Base-by-base conservation (phyloP, 2,888 invertebrate genomes). In the Epistrophella euchroma region DNA sequence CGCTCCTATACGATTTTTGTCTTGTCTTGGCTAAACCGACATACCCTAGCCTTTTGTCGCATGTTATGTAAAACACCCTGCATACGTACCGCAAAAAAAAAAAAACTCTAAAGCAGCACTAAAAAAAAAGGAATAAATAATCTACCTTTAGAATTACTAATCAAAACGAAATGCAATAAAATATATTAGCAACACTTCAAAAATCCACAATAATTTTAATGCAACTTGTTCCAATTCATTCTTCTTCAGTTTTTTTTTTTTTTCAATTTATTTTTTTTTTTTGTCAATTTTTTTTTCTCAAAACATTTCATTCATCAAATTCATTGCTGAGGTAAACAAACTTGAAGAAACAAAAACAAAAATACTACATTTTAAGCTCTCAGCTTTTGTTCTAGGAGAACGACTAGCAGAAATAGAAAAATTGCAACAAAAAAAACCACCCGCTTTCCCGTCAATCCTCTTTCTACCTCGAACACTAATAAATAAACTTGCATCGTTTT, bases 321-420 rank as follows among this genome's bases (percentile, higher is more conserved):
- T 68, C 68, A 68, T 68, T 52, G n/a, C 52, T 68, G 52, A 68
- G 68, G 68, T 68, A 68, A 68, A 68, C 37, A 68, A 68, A 68
- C 68, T 68, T 68, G 0, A 68, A 68, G 7, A 73, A 52, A 68
- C 43, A 55, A 52, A 4, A 60, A 47, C 5, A 32, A 64, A 58
- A 77, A 45, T 2, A 70, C 37, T 35, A 0, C 62, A 17, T 58
- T 52, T n/a, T 25, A 79, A 84, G 79, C 78, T 79, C 68, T 66
- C 71, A 70, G 43, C 58, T 79, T 75, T 79, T 58, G 43, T 66
- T 71, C 58, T 28, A 40, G 13, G 25, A 40, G 17, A 52, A 45
- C 47, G 32, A 47, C 47, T 10, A 11, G 22, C 10, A 47, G 47
- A 50, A 62, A 64, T 32, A 32, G 11, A 35, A 19, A 17, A 17